These are phyloP conservation scores for Aradus depressus DNA, from an alignment of 2,888 invertebrate species.

Conservation along the genomic window DNA sequence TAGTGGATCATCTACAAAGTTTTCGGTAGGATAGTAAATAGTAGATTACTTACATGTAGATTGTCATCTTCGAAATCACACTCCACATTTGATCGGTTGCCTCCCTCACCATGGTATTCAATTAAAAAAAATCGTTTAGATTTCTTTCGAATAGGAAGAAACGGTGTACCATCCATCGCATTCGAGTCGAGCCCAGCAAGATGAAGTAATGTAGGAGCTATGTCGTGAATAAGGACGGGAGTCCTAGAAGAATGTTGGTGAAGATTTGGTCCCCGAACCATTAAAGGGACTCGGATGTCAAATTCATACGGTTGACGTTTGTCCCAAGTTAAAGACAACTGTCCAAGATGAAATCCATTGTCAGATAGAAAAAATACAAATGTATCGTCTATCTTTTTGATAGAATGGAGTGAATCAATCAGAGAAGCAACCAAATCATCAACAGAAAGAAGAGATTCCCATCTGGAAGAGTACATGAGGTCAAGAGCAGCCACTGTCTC, in stretches of 20 bases:
- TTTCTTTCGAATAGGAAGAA: constrained; percentile 34
- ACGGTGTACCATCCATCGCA: constrained; percentile 53
- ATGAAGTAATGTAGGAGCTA: constrained; percentile 70
- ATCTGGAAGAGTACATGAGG: constrained; percentile 56
- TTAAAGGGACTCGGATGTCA: constrained; percentile 71
- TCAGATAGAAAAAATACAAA: constrained; percentile 78
- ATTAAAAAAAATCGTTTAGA: constrained; percentile 50
- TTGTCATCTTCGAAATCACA: constrained; percentile 56
- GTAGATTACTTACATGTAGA: constrained; percentile 47
- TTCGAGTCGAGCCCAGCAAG: constrained; percentile 48
- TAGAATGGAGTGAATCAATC: constrained; percentile 44
- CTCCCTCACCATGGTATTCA: constrained; percentile 73
- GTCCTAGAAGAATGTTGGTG: constrained; percentile 39
- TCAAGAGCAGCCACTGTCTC: constrained; percentile 51
- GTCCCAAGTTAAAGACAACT: constrained; percentile 78
- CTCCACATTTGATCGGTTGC: constrained; percentile 39
- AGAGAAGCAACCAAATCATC: constrained; percentile 70
- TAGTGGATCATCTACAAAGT: background rate
- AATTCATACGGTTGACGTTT: constrained; percentile 86
- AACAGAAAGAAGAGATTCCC: constrained; percentile 72
- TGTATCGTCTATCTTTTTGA: constrained; percentile 54
- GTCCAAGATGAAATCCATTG: constrained; percentile 84
- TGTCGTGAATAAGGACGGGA: constrained; percentile 64
- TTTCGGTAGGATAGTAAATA: background rate
- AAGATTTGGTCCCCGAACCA: constrained; percentile 66